These are phyloP conservation scores for Carabus problematicus DNA, from an alignment of 2,888 invertebrate genomes.

Conservation along the genomic window DNA sequence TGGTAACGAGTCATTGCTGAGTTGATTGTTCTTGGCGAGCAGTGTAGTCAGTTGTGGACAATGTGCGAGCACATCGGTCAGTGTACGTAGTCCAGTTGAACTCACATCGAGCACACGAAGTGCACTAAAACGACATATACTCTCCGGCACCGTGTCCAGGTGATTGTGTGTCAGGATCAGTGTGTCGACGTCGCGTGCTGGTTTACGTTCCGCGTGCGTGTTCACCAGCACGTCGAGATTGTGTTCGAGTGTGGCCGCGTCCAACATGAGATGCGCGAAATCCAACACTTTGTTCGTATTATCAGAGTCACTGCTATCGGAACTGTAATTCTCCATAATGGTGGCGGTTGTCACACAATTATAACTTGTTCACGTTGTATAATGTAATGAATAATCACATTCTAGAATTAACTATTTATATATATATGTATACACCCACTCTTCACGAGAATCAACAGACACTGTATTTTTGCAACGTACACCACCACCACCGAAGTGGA, in stretches of 20 bases:
- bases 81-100: conserved; percentile 77
- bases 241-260: conserved; percentile 66
- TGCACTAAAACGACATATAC: conserved; percentile 70
- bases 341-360: too few species aligned
- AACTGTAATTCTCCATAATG: conserved; percentile 81
- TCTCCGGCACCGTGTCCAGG: conserved; percentile 72
- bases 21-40: conserved; percentile 86
- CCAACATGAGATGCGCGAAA: conserved; percentile 68
- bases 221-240: conserved; percentile 68
- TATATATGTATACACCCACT: too few species aligned
- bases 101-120: conserved; percentile 86
- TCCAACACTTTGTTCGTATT: conserved; percentile 76
- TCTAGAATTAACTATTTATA: too few species aligned
- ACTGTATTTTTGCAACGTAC: too few species aligned
- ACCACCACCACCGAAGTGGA: too few species aligned
- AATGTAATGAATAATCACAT: too few species aligned
- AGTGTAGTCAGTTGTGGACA: conserved; percentile 76
- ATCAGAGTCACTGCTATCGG: conserved; percentile 84
- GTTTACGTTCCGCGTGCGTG: conserved; percentile 60
- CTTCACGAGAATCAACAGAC: too few species aligned
- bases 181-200: conserved; percentile 70
- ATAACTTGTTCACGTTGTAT: too few species aligned
- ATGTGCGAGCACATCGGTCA: conserved; percentile 80
- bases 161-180: conserved; percentile 88
- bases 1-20: conserved; percentile 85